Conservation (phyloP, 2,113 vertebrate genomes). For the Laticauda laticaudata region DNA sequence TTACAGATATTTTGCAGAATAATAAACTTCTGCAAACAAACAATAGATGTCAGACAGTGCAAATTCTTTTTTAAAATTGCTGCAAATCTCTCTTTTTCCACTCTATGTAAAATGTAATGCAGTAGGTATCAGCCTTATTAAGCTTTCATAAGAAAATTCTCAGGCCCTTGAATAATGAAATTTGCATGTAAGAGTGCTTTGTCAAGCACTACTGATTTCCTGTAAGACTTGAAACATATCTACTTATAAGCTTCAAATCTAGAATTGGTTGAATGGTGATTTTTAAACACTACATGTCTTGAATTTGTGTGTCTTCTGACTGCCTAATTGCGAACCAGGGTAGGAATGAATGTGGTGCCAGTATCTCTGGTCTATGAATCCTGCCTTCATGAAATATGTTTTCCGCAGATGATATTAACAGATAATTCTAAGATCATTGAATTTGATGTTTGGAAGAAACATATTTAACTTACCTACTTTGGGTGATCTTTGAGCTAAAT, state of each 20-base stretch:
- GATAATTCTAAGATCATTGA: conserved; percentile 26
- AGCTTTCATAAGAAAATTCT: not conserved
- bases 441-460: conserved; percentile 51
- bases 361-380: not conserved
- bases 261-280: not conserved
- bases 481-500: conserved; percentile 60
- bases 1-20: not conserved
- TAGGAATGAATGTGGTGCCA: not conserved
- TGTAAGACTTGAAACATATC: not conserved
- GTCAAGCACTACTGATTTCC: not conserved
- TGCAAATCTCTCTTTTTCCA: too few relatives aligned
- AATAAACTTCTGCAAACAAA: not conserved
- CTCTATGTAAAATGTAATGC: not conserved
- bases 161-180: not conserved
- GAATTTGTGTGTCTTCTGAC: not conserved
- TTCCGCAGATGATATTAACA: not conserved
- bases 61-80: not conserved
- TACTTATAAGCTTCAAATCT: not conserved
- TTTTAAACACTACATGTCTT: not conserved
- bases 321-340: not conserved
- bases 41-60: not conserved
- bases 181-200: not conserved
- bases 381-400: not conserved
- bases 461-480: conserved; percentile 61
- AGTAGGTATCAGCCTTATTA: not conserved